These are phyloP conservation scores for Cephus pygmeus DNA, from an alignment of 2,888 invertebrate genomes.

Conservation along the genomic window DNA sequence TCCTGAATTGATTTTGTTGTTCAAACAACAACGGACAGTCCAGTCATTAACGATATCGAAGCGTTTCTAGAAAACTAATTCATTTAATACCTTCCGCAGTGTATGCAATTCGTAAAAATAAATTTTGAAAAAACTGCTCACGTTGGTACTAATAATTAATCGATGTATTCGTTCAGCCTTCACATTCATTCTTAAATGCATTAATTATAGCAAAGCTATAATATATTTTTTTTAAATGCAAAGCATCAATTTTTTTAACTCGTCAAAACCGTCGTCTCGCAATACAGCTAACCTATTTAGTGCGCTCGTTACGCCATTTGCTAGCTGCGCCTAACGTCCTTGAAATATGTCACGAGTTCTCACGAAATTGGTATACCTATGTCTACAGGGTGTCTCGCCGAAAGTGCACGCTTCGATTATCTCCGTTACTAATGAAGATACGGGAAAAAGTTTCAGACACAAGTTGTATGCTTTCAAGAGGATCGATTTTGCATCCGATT, in stretches of 20 bases:
- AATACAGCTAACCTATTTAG: background rate
- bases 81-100: background rate
- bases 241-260: background rate
- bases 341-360: background rate
- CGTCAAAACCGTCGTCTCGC: background rate
- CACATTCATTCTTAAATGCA: background rate
- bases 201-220: background rate
- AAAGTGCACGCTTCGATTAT: too few relatives aligned
- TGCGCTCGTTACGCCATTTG: background rate
- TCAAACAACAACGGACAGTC: constrained; percentile 26
- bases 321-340: background rate
- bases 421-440: too few relatives aligned
- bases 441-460: too few relatives aligned
- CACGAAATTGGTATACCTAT: background rate
- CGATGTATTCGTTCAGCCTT: background rate
- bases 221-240: background rate
- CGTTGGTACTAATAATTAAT: background rate
- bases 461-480: too few relatives aligned
- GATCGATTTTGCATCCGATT: too few relatives aligned
- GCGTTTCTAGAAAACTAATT: background rate
- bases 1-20: constrained; percentile 5
- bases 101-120: background rate
- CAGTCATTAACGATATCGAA: constrained; percentile 34
- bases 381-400: background rate
- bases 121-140: background rate